Evolutionary conservation across 2,797 vertebrate species (phyloP), one percentile per base, ranked within the genome.

Genomic region (Podargus strigoides): DNA sequence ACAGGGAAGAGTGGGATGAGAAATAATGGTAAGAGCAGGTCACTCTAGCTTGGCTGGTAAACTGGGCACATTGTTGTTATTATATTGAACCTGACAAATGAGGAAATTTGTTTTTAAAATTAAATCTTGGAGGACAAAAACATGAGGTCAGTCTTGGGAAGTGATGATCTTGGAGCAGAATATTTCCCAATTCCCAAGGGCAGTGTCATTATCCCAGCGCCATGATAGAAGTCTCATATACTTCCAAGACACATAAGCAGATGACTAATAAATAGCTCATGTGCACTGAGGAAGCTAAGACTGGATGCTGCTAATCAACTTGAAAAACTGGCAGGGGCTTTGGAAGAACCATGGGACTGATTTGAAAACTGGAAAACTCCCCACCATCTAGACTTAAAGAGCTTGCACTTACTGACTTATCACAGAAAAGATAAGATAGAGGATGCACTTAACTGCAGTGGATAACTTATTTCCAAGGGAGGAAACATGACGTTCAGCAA

Each of bases 31-130:
- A 67, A 44, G 9, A 80, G 6, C 27, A 88, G 3, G 23, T 70
- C 41, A 44, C 50, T 74, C 36, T 37, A 10, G 23, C 22, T 76
- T 34, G 26, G 12, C 30, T 41, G 13, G 8, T 39, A 70, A 82
- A 36, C 18, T 11, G 24, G 5, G 14, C 6, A 28, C 1, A 0
- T 10, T 28, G 4, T 28, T 59, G 22, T 28, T 78, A 19, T 28
- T 77, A 64, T 41, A 36, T 9, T 14, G 19, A 80, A 59, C 4
- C 7, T 22, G 23, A 58, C 21, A 75, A 76, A 18, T 8, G 30
- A 5, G 24, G 50, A 73, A 36, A 10, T 36, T 39, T 74, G 13
- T 14, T 79, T 91, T 70, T 14, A 27, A 87, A 83, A 74, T 50
- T 62, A 26, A 34, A 16, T 24, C 30, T 62, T 42, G 30, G 20